phyloP scores from a whole-genome alignment of 2,113 vertebrate genomes.

The Todiramphus saurophagus region DNA sequence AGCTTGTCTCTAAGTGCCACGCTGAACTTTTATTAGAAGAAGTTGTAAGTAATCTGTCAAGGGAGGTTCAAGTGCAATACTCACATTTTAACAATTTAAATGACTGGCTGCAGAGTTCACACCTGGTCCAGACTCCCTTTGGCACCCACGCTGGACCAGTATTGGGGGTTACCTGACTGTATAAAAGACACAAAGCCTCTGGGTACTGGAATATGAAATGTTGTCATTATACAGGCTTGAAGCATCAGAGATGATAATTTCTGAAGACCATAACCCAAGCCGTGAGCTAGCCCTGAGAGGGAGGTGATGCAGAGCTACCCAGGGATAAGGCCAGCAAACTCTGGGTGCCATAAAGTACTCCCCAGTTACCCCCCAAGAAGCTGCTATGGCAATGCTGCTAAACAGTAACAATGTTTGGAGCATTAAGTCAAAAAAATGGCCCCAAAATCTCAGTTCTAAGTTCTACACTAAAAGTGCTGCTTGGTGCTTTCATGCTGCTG shows the following conservation, averaged over 20 bases:
- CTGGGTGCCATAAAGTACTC: neutral
- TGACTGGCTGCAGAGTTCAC: neutral
- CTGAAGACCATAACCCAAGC: neutral
- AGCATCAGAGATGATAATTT: neutral
- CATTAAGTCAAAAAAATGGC: neutral
- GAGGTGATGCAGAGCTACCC: neutral
- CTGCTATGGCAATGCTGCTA: neutral
- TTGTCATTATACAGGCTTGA: neutral
- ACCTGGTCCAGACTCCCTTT: neutral
- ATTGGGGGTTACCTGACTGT: neutral
- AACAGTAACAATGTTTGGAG: neutral
- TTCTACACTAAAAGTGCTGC: neutral
- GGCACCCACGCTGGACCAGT: neutral
- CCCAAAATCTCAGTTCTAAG: neutral
- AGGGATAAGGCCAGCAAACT: neutral
- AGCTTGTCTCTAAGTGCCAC: neutral
- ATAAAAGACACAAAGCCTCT: neutral
- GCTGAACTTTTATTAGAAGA: neutral
- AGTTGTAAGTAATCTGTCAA: neutral
- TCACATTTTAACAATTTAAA: neutral
- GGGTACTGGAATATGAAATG: neutral
- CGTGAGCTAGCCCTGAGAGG: rapidly evolving
- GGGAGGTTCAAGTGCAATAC: neutral
- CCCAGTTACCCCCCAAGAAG: neutral
- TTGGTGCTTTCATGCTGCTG: neutral